A percentile compares a stretch with the other conserved stretches of the same genome.
phyloP scores from a whole-genome alignment of 2,113 vertebrate genomes.

The Amphilophus citrinellus region DNA sequence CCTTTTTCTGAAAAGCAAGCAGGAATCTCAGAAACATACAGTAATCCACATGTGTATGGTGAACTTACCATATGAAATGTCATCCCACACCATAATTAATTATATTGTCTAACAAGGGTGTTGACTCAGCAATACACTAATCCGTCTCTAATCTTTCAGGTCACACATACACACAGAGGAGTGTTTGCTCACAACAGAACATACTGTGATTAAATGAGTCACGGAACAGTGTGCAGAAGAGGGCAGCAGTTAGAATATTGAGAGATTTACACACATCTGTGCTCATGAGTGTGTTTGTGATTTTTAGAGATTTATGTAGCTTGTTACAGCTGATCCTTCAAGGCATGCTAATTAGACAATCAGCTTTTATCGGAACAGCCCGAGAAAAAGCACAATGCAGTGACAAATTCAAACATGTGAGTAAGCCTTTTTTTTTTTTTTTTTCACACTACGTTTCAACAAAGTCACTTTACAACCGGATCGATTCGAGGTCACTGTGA shows the following conservation, averaged over 20 bases:
- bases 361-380: not conserved
- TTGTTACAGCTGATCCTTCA: constrained; percentile 44
- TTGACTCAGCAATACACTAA: not conserved
- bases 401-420: not conserved
- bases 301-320: constrained; percentile 7
- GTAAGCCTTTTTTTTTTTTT: not conserved
- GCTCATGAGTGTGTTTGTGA: constrained; percentile 9
- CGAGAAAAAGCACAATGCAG: not conserved
- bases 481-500: not conserved
- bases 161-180: constrained; percentile 14
- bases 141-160: not conserved
- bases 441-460: not conserved
- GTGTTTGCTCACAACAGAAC: constrained; percentile 1
- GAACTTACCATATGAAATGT: not conserved
- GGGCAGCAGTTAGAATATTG: not conserved
- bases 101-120: not conserved
- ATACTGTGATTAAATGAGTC: not conserved
- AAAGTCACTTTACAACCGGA: not conserved
- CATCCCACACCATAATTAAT: not conserved
- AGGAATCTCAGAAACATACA: not conserved
- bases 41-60: not conserved
- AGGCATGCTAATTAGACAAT: constrained; percentile 52
- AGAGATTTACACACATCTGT: not conserved
- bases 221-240: not conserved
- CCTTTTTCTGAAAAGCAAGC: not conserved